Base-by-base conservation (phyloP, 2,797 vertebrate species). In the Rachycentron canadum region DNA sequence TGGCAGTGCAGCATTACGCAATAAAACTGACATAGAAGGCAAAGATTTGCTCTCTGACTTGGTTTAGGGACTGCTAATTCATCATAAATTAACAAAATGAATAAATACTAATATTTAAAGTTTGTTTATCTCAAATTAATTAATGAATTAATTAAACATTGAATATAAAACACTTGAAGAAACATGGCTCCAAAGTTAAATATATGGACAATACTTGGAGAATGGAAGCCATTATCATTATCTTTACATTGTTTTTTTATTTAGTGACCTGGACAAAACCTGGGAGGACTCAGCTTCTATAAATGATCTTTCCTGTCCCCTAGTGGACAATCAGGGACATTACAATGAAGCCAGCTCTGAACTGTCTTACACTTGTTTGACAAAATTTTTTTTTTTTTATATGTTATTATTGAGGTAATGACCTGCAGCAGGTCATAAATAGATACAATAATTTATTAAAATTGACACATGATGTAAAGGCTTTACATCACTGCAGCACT, bases 301-400 rank as follows among this genome's bases (percentile, higher is more conserved):
- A 43, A 10, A n/a, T 30, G 78, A 32, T 32, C 32, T 70, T 71
- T 55, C 25, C 71, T 82, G 69, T 74, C 3, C 62, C 49, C 88
- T 79, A 73, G 83, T 86, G 90, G 81, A 65, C 12, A 83, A 59
- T 47, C 0, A 0, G 0, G 3, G 36, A 3, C 28, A 79, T 69
- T 84, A 69, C 73, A 74, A 43, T 25, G 1, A 38, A 57, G 45
- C 36, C 40, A 23, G 8, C n/a, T 41, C 3, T 34, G 4, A 14
- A 32, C 58, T n/a, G 11, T 49, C 3, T 7, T 28, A 14, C 2
- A 26, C 6, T 16, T 8, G 43, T n/a, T 13, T 28, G 16, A 25
- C 9, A 58, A 25, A 25, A 26, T 36, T 36, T 36, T 36, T 36
- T 49, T 16, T 19, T 32, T 30, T 53, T 30, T 12, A 11, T 8